These are phyloP conservation scores for Temnothorax unifasciatus DNA, from an alignment of 2,888 invertebrate genomes.

Conservation along the genomic window DNA sequence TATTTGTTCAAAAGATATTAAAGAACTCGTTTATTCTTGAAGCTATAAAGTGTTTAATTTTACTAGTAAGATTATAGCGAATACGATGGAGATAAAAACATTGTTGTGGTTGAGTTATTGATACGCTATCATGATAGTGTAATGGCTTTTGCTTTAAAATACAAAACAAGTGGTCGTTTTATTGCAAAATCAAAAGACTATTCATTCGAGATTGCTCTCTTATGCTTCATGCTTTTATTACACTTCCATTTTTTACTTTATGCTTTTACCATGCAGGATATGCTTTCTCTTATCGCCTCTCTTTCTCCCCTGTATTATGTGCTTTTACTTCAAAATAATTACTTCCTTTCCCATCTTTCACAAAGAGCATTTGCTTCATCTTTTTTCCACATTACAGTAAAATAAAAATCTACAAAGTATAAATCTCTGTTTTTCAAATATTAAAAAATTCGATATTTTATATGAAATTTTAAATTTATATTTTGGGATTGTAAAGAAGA, in stretches of 20 bases:
- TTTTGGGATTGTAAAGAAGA: neutral
- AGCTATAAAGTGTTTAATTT: neutral
- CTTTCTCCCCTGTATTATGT: neutral
- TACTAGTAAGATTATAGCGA: neutral
- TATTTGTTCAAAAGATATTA: neutral
- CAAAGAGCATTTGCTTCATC: neutral
- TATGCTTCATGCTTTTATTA: conserved; percentile 6
- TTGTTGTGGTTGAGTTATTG: neutral
- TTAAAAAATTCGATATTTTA: neutral
- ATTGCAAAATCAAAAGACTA: conserved; percentile 8
- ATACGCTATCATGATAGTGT: neutral
- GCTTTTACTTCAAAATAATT: conserved; percentile 33
- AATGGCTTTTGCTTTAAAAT: conserved; percentile 12
- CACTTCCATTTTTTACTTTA: conserved; percentile 5
- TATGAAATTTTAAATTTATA: neutral
- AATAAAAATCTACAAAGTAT: neutral
- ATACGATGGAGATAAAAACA: neutral
- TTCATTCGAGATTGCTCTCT: conserved; percentile 21
- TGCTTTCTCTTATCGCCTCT: neutral
- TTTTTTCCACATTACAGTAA: neutral
- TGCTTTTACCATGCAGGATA: conserved; percentile 22
- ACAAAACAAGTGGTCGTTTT: neutral
- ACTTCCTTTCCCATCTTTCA: conserved; percentile 6
- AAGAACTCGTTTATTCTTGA: neutral
- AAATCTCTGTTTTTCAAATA: neutral